phyloP scores from a whole-genome alignment of 2,888 invertebrate genomes.

The Cabera pusaria region DNA sequence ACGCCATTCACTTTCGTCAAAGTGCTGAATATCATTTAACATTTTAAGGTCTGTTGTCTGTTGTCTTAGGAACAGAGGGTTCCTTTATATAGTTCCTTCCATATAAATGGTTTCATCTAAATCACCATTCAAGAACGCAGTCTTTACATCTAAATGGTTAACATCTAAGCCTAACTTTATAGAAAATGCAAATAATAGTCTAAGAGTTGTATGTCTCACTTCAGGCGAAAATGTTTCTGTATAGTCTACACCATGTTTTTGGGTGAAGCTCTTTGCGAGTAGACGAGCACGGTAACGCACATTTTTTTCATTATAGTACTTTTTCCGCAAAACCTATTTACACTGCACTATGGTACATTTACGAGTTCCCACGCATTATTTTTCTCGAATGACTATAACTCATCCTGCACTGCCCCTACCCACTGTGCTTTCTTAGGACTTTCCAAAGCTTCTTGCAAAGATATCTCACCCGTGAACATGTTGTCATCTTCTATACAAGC shows the following conservation, averaged over 20 bases:
- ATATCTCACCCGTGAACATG: background rate
- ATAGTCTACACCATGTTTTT: constrained; percentile 3
- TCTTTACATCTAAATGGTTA: constrained; percentile 8
- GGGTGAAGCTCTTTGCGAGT: constrained; percentile 20
- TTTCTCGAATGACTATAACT: constrained; percentile 24
- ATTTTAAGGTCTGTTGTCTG: too few relatives aligned
- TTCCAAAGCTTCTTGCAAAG: constrained; percentile 14
- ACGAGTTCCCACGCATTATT: constrained; percentile 31
- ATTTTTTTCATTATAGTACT: constrained; percentile 8
- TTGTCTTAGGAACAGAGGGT: too few relatives aligned
- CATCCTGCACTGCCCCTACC: constrained; percentile 26
- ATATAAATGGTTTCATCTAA: constrained; percentile 9
- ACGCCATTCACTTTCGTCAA: too few relatives aligned
- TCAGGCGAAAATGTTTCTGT: background rate
- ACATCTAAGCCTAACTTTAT: constrained; percentile 1
- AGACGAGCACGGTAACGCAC: constrained; percentile 15
- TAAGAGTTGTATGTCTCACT: background rate
- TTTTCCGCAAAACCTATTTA: constrained; percentile 13
- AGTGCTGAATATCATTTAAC: too few relatives aligned
- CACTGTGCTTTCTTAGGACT: constrained; percentile 24
- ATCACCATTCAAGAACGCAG: constrained; percentile 11
- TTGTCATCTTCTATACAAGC: constrained; percentile 6
- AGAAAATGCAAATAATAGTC: background rate
- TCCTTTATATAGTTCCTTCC: too few relatives aligned
- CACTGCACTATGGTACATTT: constrained; percentile 8